These are phyloP conservation scores for Beris chalybata DNA, from an alignment of 2,888 invertebrate genomes.

Conservation along the genomic window DNA sequence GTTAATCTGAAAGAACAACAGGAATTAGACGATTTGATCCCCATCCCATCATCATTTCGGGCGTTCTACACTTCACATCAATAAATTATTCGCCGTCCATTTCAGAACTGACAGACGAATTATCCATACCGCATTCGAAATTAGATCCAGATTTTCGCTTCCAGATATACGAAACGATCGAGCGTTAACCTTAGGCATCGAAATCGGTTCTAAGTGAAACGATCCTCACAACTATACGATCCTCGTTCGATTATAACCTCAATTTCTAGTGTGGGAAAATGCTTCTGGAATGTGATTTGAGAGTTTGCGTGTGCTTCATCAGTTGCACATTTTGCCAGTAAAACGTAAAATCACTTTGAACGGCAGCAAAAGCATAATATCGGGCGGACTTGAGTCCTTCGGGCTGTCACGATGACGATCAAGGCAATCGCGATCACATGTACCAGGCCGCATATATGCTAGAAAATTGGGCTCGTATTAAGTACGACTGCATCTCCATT, in stretches of 20 bases:
- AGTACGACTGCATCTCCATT: constrained; percentile 17
- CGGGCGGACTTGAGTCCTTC: constrained; percentile 31
- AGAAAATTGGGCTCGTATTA: constrained; percentile 23
- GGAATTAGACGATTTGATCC: too few species aligned
- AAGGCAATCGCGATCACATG: constrained; percentile 5
- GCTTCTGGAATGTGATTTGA: constrained; percentile 31
- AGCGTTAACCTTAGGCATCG: too few species aligned
- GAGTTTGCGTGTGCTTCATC: constrained; percentile 26
- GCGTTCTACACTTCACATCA: too few species aligned
- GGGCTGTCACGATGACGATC: constrained; percentile 37
- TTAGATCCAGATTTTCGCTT: too few species aligned
- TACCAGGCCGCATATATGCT: constrained; percentile 9
- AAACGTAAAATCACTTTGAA: neutral
- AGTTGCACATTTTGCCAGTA: neutral
- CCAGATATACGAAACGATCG: too few species aligned
- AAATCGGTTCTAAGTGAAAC: too few species aligned
- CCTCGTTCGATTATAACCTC: constrained; percentile 5
- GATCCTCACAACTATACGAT: neutral
- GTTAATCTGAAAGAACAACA: too few species aligned
- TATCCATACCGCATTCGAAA: too few species aligned
- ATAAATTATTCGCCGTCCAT: too few species aligned
- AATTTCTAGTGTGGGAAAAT: constrained; percentile 32
- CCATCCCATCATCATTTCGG: too few species aligned
- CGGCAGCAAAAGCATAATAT: neutral
- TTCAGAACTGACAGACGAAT: too few species aligned